These are phyloP conservation scores for Pseudomyrmex sp. DNA, from an alignment of 1,140 invertebrate species.

Conservation along the genomic window DNA sequence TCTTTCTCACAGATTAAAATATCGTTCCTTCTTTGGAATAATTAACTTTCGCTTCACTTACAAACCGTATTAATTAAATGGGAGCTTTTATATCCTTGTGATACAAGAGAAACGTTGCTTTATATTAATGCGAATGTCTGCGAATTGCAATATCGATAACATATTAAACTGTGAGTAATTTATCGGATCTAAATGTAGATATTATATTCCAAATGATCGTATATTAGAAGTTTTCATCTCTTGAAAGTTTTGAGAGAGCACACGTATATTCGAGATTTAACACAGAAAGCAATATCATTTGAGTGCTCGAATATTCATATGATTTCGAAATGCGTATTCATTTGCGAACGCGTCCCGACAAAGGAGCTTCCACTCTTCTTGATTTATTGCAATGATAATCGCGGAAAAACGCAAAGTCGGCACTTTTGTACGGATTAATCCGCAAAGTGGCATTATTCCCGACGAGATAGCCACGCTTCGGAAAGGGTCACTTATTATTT, in stretches of 20 bases:
- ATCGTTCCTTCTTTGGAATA: too few species aligned
- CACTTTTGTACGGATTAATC: constrained; percentile 54
- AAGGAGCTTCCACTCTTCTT: background rate
- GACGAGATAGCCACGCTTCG: constrained; percentile 44
- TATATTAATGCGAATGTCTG: background rate
- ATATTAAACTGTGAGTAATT: constrained; percentile 17
- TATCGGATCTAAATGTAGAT: background rate
- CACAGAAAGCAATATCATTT: background rate
- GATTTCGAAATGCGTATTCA: constrained; percentile 13
- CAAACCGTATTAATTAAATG: background rate
- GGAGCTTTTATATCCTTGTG: background rate
- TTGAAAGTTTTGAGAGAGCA: too few species aligned
- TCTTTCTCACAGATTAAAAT: too few species aligned
- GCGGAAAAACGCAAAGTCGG: constrained; percentile 36
- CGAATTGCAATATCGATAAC: constrained; percentile 1
- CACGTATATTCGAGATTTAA: too few species aligned
- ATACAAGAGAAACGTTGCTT: background rate
- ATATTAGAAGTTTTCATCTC: too few species aligned
- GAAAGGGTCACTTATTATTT: constrained; percentile 34
- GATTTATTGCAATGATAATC: constrained; percentile 31
- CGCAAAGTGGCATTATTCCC: constrained; percentile 57
- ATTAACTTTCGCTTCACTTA: too few species aligned
- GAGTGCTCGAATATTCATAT: constrained; percentile 8
- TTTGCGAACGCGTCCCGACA: background rate
- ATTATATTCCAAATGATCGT: too few species aligned